Evolutionary conservation across 1,140 invertebrate genomes (phyloP), one percentile per base, ranked within the genome.

Genomic region (Pogonus chalceus): DNA sequence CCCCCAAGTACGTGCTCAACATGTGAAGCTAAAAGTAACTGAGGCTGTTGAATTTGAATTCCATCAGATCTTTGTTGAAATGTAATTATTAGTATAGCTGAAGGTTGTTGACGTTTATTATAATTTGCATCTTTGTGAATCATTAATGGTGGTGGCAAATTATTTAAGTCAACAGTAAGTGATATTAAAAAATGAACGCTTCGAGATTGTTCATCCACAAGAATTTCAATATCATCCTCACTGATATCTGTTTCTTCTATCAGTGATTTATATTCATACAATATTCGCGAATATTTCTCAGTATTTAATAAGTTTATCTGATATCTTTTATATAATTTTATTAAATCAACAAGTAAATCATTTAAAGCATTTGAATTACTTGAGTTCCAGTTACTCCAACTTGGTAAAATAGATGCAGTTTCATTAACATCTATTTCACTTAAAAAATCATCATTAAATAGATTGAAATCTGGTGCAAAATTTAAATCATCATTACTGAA

Each of bases 401-500:
- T 60, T 3, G 69, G 69, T 7, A 72, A 26, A 55, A 65, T 49
- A 49, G 65, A 57, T 23, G 58, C 50, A 20, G 70, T 59, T 20
- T 56, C 51, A 49, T 67, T 58, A n/a, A 63, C 52, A 51, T 69
- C 60, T 2, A 63, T 58, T 55, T 67, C 62, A 35, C 53, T 23
- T 12, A 68, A 48, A 58, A 72, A 72, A 20, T 54, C 39, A 20
- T 65, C 60, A 57, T 68, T 62, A 50, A 62, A 58, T 52, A 72
- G 69, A 54, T 64, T 56, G 58, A 72, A 72, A 61, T 72, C 69
- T 20, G 69, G 69, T 2, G 68, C 58, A 37, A 63, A 62, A 3
- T 39, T 50, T 35, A 59, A 57, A 49, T 67, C 58, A 35, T 67
- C 59, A 37, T 64, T 61, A 58, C 65, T 62, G 48, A 72, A 70